phyloP scores from a whole-genome alignment of 2,888 invertebrate genomes.

The Heliconius ismenius region DNA sequence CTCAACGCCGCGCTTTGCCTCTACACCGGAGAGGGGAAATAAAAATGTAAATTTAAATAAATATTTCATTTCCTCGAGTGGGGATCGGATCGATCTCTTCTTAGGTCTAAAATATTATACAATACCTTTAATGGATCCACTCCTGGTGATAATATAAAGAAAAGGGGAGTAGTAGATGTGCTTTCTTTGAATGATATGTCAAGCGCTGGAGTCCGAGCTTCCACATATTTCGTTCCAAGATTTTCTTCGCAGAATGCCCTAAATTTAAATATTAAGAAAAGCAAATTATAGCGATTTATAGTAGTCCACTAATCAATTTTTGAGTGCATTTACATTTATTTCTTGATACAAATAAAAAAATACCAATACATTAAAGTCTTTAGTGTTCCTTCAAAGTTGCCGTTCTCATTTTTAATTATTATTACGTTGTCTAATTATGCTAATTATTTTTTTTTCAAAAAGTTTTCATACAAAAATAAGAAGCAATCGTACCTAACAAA shows the following conservation, averaged over 20 bases:
- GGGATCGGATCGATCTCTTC: too few species aligned
- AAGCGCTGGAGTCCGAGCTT: constrained; percentile 90
- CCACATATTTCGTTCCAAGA: constrained; percentile 90
- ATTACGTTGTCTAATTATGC: neutral
- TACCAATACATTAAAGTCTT: too few species aligned
- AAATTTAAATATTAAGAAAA: neutral
- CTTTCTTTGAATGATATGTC: constrained; percentile 93
- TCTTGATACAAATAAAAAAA: too few species aligned
- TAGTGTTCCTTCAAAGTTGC: too few species aligned
- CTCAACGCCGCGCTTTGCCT: too few species aligned
- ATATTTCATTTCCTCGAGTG: too few species aligned
- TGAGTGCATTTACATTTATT: too few species aligned
- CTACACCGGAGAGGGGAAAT: too few species aligned
- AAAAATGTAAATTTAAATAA: too few species aligned
- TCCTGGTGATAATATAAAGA: constrained; percentile 96
- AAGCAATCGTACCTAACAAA: neutral
- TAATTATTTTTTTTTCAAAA: neutral
- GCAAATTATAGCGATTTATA: neutral
- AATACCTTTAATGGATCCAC: constrained; percentile 93
- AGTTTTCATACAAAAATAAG: neutral
- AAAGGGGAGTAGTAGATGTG: constrained; percentile 91
- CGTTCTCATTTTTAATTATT: neutral
- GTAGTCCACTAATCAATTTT: too few species aligned
- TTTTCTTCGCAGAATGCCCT: constrained; percentile 94
- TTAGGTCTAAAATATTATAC: too few species aligned